Evolutionary conservation across 1,140 invertebrate species (phyloP).

Genomic region (Penaeus indicus): DNA sequence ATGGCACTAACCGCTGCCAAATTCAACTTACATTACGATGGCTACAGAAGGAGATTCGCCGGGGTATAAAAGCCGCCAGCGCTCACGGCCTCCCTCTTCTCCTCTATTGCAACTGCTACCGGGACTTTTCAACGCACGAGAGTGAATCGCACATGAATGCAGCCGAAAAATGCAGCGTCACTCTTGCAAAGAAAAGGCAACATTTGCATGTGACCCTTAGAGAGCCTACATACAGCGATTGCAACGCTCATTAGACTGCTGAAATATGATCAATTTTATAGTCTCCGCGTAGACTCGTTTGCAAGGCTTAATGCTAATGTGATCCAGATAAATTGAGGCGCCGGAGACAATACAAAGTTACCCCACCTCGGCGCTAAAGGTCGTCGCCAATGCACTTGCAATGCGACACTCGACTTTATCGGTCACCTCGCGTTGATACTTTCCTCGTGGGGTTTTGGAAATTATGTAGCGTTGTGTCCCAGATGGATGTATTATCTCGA

Average conservation of each 20-base stretch:
- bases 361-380: slow-evolving; percentile 33
- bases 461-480: slow-evolving; percentile 62
- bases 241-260: slow-evolving; percentile 61
- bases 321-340: slow-evolving; percentile 63
- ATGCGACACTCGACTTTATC: slow-evolving; percentile 13
- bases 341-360: slow-evolving; percentile 33
- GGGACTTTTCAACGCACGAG: slow-evolving; percentile 35
- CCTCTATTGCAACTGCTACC: slow-evolving; percentile 47
- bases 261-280: slow-evolving; percentile 64
- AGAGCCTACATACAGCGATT: slow-evolving; percentile 52
- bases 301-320: slow-evolving; percentile 63
- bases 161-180: slow-evolving; percentile 52
- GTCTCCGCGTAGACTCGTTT: slow-evolving; percentile 59
- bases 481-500: slow-evolving; percentile 63
- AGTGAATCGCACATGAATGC: slow-evolving; percentile 52
- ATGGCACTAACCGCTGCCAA: slow-evolving; percentile 54
- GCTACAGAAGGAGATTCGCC: slow-evolving; percentile 32
- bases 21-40: slow-evolving; percentile 47
- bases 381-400: background rate
- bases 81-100: background rate
- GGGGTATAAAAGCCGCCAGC: slow-evolving; percentile 8
- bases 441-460: slow-evolving; percentile 11
- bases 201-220: slow-evolving; percentile 59
- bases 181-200: slow-evolving; percentile 39
- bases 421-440: background rate